Conservation (phyloP, 2,888 invertebrate species). For the Mellilla xanthometata region DNA sequence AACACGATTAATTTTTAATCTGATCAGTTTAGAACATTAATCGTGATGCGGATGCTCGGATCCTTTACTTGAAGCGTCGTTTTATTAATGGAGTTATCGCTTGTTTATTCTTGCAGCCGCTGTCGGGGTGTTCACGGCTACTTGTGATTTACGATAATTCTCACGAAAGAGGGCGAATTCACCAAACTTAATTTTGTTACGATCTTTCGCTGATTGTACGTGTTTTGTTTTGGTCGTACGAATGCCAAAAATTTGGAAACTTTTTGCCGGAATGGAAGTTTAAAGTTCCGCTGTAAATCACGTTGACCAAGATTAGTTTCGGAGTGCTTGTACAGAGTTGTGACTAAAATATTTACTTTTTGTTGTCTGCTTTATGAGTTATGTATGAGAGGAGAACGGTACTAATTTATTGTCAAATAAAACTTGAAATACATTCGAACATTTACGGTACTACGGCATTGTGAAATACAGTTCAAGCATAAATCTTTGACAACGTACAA, state of each 20-base stretch:
- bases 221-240: conserved; percentile 35
- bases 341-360: conserved; percentile 3
- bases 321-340: conserved; percentile 8
- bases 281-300: conserved; percentile 30
- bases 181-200: conserved; percentile 34
- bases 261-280: conserved; percentile 20
- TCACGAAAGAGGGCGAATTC: conserved; percentile 30
- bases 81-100: conserved; percentile 47
- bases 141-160: conserved; percentile 47
- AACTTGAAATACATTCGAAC: too few relatives aligned
- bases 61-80: conserved; percentile 11
- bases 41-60: conserved; percentile 28
- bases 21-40: conserved; percentile 49
- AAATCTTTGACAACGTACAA: too few relatives aligned
- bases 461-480: too few relatives aligned
- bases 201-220: conserved; percentile 35
- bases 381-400: not conserved
- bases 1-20: conserved; percentile 70
- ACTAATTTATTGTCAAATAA: not conserved
- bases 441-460: too few relatives aligned
- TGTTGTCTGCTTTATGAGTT: conserved; percentile 3
- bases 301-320: conserved; percentile 18
- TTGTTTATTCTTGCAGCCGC: conserved; percentile 40
- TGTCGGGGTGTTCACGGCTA: conserved; percentile 41
- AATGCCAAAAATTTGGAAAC: conserved; percentile 28